Evolutionary conservation across 2,113 vertebrate genomes (phyloP).

Genomic region (Catharus minimus): DNA sequence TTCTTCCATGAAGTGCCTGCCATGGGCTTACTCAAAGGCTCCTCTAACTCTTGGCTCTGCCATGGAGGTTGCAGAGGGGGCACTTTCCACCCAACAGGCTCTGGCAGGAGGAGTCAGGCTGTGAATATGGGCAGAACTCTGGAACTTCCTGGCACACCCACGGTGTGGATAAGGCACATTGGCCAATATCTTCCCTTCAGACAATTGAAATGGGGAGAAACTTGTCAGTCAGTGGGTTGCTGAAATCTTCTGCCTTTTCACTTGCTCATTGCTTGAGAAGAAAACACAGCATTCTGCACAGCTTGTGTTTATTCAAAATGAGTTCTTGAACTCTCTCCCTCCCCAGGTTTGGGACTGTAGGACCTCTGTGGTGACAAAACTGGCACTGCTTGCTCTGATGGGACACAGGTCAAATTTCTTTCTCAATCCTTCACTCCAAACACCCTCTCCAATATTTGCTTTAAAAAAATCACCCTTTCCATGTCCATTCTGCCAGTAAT

Average conservation of each 20-base stretch:
- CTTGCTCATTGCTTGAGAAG: neutral
- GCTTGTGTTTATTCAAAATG: neutral
- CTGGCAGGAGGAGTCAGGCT: neutral
- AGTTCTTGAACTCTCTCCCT: neutral
- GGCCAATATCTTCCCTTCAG: neutral
- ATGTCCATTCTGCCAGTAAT: conserved; percentile 7
- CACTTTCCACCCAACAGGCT: neutral
- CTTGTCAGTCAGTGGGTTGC: neutral
- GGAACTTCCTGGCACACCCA: neutral
- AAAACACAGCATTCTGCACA: neutral
- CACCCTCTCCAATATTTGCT: neutral
- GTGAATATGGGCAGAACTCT: neutral
- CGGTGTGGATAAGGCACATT: neutral
- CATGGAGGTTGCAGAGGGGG: neutral
- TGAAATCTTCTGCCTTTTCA: neutral
- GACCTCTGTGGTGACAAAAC: neutral
- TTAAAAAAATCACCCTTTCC: conserved; percentile 26
- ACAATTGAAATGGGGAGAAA: neutral
- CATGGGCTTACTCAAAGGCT: neutral
- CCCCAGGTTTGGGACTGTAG: neutral
- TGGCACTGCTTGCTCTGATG: neutral
- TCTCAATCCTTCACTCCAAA: conserved; percentile 3
- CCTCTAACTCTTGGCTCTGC: neutral
- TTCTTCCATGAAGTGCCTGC: neutral
- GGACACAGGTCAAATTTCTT: conserved; percentile 2